Base-by-base conservation (phyloP, 2,113 vertebrate species). In the Onychostruthus taczanowskii region DNA sequence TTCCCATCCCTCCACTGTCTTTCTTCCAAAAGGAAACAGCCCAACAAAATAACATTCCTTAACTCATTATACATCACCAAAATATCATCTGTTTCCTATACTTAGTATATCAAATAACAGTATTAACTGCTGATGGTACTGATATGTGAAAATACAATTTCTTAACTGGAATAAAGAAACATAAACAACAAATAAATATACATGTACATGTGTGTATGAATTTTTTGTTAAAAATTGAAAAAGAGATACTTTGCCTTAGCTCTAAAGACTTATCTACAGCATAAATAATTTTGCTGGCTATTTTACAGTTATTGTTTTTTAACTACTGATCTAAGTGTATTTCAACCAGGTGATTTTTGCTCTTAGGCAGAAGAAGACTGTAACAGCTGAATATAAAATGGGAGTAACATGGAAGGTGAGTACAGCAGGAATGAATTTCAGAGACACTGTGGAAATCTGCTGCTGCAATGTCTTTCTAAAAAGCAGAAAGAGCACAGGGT, bases 201-300 rank as follows among this genome's bases (percentile, higher is more conserved):
- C 5, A 37, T 19, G 4, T 27, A 21, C 1, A 7, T 41, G 11
- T 41, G 10, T 1, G 0, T 18, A 43, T 50, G 22, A 50, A 43
- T 11, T 56, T 75, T 87, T 22, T 35, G 31, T 61, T 82, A 33
- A 68, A 31, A 84, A n/a, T 13, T 22, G 24, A 52, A 52, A 28
- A 44, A 39, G 33, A 86, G 3, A 4, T 44, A 64, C 58, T 55
- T 84, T 89, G 47, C 56, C 52, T 63, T 81, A 69, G 11, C 17
- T 69, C 33, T 61, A 63, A 62, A 43, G 63, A 73, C 11, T 80
- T 79, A 58, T 33, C 37, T 80, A 58, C 20, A 76, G 49, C 24
- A 91, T 41, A 37, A 63, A 76, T 68, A 9, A 66, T 56, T 89
- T 87, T n/a, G 39, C 33, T n/a, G 56, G 26, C 66, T 16, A 73